phyloP scores from a whole-genome alignment of 2,113 vertebrate species.

The Centrocercus urophasianus region DNA sequence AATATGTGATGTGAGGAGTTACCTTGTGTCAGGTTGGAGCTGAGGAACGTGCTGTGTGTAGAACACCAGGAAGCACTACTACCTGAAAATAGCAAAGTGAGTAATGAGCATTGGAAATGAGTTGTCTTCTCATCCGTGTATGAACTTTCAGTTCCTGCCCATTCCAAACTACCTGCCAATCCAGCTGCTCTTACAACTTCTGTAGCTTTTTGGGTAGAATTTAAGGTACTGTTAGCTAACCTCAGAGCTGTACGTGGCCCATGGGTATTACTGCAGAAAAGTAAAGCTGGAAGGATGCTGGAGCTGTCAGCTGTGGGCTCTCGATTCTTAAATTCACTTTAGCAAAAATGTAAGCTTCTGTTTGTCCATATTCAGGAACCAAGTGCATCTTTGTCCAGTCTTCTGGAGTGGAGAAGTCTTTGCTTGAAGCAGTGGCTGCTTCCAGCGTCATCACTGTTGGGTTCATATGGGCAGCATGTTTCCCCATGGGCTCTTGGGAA shows the following conservation, averaged over 20 bases:
- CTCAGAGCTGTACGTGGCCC: rapidly evolving
- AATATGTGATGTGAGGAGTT: not conserved
- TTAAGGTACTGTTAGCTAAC: not conserved
- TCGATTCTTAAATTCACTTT: not conserved
- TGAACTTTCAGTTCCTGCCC: not conserved
- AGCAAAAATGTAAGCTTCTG: not conserved
- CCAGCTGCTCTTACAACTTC: not conserved
- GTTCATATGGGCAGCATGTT: rapidly evolving
- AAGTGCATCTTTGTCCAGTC: rapidly evolving
- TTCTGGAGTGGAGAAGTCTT: not conserved
- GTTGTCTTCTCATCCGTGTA: not conserved
- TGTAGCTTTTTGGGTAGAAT: not conserved
- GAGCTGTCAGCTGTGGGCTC: not conserved
- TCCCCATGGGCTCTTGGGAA: not conserved
- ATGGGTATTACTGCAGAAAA: not conserved
- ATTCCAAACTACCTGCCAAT: not conserved
- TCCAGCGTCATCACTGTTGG: not conserved
- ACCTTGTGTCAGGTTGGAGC: not conserved
- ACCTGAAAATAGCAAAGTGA: not conserved
- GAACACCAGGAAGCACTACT: not conserved
- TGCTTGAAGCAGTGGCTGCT: not conserved
- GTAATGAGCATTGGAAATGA: not conserved
- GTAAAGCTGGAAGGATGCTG: not conserved
- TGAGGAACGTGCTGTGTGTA: rapidly evolving
- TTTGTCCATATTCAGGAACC: not conserved